A percentile compares a stretch with the other conserved stretches of the same genome.
Evolutionary conservation across 1,140 invertebrate species (phyloP).

Genomic region (Plodia interpunctella): DNA sequence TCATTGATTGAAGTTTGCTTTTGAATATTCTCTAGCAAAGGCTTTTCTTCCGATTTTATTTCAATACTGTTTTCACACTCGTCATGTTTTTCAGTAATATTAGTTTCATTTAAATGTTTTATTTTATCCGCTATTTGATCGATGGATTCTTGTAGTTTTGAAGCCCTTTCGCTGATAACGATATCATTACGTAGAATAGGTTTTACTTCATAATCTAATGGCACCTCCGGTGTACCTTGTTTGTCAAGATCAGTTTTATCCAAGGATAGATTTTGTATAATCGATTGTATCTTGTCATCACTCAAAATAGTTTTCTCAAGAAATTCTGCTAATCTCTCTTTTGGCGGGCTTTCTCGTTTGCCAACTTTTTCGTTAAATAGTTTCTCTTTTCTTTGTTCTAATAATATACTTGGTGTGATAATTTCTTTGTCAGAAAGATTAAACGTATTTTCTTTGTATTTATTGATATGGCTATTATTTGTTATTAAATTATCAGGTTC

Average conservation of each 20-base stretch:
- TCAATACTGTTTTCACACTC: constrained; percentile 10
- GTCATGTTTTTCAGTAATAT: constrained; percentile 11
- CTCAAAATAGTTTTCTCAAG: constrained; percentile 68
- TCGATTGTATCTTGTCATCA: constrained; percentile 66
- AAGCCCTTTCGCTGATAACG: constrained; percentile 30
- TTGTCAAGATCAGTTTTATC: constrained; percentile 37
- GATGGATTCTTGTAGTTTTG: constrained; percentile 30
- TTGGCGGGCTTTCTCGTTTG: constrained; percentile 65
- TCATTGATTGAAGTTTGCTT: background rate
- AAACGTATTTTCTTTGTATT: background rate
- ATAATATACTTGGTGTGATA: constrained; percentile 36
- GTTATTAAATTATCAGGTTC: background rate
- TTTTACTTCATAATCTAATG: constrained; percentile 16
- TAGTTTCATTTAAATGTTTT: constrained; percentile 27
- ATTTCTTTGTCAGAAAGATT: constrained; percentile 14
- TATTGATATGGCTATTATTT: background rate
- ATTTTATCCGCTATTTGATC: constrained; percentile 35
- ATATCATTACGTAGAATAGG: constrained; percentile 14
- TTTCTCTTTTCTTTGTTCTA: constrained; percentile 25
- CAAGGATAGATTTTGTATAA: constrained; percentile 65
- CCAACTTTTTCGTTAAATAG: constrained; percentile 30
- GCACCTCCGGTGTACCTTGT: constrained; percentile 8
- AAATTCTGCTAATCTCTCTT: constrained; percentile 61
- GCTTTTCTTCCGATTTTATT: constrained; percentile 35
- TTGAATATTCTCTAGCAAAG: constrained; percentile 14